A percentile compares a stretch with the other conserved stretches of the same genome.
These are phyloP conservation scores for Folsomia candida DNA, from an alignment of 2,888 invertebrate genomes.

Conservation along the genomic window DNA sequence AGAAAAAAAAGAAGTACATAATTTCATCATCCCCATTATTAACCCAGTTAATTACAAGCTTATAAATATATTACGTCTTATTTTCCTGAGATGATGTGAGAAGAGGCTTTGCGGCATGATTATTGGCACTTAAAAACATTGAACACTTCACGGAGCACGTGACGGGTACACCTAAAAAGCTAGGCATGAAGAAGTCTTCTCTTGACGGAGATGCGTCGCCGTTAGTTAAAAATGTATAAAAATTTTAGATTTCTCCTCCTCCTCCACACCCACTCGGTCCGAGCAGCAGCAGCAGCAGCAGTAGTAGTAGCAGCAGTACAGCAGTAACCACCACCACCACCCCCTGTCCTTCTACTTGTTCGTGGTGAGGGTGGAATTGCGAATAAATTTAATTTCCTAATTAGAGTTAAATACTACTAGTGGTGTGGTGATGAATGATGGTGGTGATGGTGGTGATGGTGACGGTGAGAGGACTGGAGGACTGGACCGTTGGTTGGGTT, in stretches of 20 bases:
- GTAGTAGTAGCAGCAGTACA: no score
- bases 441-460: no score
- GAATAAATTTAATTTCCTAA: not conserved
- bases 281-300: no score
- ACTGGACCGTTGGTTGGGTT: no score
- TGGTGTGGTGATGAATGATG: no score
- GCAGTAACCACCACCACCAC: no score
- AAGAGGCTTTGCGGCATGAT: slow-evolving; percentile 28
- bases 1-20: no score
- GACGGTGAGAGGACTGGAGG: not conserved
- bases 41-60: no score
- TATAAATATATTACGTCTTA: slow-evolving; percentile 39
- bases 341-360: no score
- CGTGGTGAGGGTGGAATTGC: not conserved
- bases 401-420: not conserved
- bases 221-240: not conserved
- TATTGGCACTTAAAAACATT: slow-evolving; percentile 19
- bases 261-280: no score
- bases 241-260: not conserved
- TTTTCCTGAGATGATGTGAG: slow-evolving; percentile 33
- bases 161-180: not conserved
- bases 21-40: no score
- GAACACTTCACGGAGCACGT: not conserved
- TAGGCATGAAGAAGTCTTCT: not conserved
- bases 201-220: not conserved